phyloP scores from a whole-genome alignment of 2,797 vertebrate genomes.

The Pantherophis vulpinus region DNA sequence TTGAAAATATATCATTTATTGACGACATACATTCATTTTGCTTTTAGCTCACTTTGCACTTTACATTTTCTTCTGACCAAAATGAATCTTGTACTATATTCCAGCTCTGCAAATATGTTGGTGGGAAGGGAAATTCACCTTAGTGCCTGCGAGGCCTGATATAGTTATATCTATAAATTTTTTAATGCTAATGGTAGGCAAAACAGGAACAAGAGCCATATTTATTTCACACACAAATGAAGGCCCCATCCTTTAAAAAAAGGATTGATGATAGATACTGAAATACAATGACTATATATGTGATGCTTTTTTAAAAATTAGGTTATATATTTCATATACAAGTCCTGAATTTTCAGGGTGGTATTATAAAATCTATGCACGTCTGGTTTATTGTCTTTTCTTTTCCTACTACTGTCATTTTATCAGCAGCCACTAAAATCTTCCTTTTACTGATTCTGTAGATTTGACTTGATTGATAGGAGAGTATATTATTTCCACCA shows the following conservation, averaged over 20 bases:
- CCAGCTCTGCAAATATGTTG: background rate
- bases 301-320: background rate
- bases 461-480: slow-evolving; percentile 51
- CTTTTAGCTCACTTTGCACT: background rate
- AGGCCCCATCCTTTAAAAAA: background rate
- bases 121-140: background rate
- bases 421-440: slow-evolving; percentile 70
- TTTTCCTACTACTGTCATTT: slow-evolving; percentile 26
- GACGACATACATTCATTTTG: background rate
- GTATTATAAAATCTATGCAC: background rate
- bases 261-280: background rate
- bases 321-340: background rate
- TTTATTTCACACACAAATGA: background rate
- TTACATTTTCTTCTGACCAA: background rate
- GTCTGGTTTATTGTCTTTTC: slow-evolving; percentile 29
- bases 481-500: slow-evolving; percentile 71
- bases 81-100: background rate
- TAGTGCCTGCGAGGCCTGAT: background rate
- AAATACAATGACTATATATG: background rate
- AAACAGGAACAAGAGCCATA: background rate
- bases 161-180: background rate
- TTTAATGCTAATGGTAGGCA: background rate
- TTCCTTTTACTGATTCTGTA: slow-evolving; percentile 67
- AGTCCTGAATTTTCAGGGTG: background rate
- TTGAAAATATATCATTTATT: background rate